Evolutionary conservation across 2,797 vertebrate genomes (phyloP).

Genomic region (Florisuga fusca): DNA sequence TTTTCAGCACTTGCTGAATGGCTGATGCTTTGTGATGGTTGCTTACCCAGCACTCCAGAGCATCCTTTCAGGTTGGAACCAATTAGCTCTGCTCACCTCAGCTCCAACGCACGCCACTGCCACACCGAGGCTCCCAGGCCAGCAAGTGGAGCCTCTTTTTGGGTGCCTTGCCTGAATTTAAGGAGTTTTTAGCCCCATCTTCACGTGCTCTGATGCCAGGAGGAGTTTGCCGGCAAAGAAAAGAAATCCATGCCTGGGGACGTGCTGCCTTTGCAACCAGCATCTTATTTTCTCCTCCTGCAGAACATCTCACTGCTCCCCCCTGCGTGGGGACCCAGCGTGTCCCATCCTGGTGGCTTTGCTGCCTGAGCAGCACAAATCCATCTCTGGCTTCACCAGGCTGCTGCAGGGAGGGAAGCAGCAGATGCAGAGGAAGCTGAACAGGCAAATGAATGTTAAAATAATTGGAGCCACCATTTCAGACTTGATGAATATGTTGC

Average conservation of each 20-base stretch:
- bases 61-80: slow-evolving; percentile 61
- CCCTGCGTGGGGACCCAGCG: fast-evolving
- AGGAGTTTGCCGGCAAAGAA: not conserved
- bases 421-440: slow-evolving; percentile 72
- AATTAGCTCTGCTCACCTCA: slow-evolving; percentile 32
- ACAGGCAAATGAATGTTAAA: slow-evolving; percentile 70
- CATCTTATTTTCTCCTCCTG: not conserved
- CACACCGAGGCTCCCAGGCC: not conserved
- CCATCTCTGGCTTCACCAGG: not conserved
- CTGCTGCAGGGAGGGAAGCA: slow-evolving; percentile 26
- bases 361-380: slow-evolving; percentile 14
- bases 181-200: not conserved
- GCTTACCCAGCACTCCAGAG: slow-evolving; percentile 56
- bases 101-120: not conserved
- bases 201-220: fast-evolving
- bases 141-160: not conserved
- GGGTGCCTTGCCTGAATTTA: not conserved
- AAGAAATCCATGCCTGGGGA: not conserved
- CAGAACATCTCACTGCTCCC: not conserved
- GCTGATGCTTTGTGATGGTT: slow-evolving; percentile 70
- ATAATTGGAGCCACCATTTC: slow-evolving; percentile 70
- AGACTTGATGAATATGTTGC: slow-evolving; percentile 67
- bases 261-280: not conserved
- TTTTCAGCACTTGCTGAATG: slow-evolving; percentile 67
- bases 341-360: not conserved